Conservation (phyloP, 2,113 vertebrate genomes). For the Platichthys stellatus region DNA sequence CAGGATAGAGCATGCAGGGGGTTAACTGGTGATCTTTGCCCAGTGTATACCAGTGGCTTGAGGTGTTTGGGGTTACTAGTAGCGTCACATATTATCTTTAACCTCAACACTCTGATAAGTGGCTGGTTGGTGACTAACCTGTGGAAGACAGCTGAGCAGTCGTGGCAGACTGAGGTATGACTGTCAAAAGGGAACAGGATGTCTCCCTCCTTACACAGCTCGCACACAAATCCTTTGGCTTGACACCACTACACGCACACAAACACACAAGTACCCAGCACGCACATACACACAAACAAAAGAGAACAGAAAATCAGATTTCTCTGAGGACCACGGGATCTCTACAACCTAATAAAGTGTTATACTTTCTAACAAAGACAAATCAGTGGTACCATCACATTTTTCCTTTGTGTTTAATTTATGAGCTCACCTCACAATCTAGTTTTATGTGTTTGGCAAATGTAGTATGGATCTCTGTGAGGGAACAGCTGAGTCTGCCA, state of each 20-base stretch:
- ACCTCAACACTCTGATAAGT: too few species aligned
- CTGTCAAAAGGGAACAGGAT: constrained; percentile 98
- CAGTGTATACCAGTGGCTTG: not conserved
- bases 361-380: not conserved
- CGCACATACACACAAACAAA: not conserved
- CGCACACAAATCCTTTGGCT: constrained; percentile 98
- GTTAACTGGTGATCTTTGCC: not conserved
- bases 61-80: not conserved
- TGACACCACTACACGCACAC: constrained; percentile 87
- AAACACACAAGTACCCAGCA: constrained; percentile 12
- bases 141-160: constrained; percentile 97
- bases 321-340: not conserved
- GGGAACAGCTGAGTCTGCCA: constrained; percentile 91
- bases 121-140: constrained; percentile 81
- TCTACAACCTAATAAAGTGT: not conserved
- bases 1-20: too few species aligned
- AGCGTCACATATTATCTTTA: not conserved
- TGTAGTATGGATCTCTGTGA: constrained; percentile 95
- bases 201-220: constrained; percentile 96
- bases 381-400: not conserved
- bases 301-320: not conserved
- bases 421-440: constrained; percentile 92
- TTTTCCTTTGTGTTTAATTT: not conserved
- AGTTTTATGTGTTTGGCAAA: constrained; percentile 99
- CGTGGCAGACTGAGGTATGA: constrained; percentile 94